Evolutionary conservation across 2,888 invertebrate genomes (phyloP).

Genomic region (Slavum lentiscoides): DNA sequence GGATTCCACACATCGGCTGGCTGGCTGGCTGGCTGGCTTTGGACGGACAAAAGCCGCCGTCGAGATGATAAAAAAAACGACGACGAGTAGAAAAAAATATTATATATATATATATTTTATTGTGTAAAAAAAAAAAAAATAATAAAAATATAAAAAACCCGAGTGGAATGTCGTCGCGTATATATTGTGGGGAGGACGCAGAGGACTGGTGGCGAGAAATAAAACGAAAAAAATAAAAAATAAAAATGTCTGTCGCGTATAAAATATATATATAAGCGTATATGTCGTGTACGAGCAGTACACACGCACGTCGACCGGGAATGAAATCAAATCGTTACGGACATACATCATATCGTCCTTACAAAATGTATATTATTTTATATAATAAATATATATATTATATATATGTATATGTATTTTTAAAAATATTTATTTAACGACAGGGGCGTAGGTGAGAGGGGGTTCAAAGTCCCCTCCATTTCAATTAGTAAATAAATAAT

Average conservation of each 20-base stretch:
- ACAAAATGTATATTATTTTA: background rate
- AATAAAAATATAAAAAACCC: background rate
- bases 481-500: no score
- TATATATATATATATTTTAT: background rate
- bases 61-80: conserved; percentile 17
- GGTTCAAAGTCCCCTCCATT: no score
- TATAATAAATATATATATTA: no score
- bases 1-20: conserved; percentile 22
- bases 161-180: conserved; percentile 48
- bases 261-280: background rate
- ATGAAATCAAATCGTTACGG: conserved; percentile 24
- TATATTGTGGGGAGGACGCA: conserved; percentile 4
- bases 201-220: conserved; percentile 38
- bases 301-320: background rate
- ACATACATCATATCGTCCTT: no score
- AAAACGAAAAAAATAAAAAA: conserved; percentile 28
- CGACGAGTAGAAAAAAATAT: conserved; percentile 31
- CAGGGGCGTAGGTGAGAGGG: no score
- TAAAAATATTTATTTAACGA: no score
- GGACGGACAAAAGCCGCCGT: conserved; percentile 43
- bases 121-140: background rate
- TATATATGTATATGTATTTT: no score
- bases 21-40: conserved; percentile 38
- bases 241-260: conserved; percentile 38
- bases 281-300: background rate